Conservation (phyloP, 2,888 invertebrate species). For the Galeopsomyia nigrocyanea region DNA sequence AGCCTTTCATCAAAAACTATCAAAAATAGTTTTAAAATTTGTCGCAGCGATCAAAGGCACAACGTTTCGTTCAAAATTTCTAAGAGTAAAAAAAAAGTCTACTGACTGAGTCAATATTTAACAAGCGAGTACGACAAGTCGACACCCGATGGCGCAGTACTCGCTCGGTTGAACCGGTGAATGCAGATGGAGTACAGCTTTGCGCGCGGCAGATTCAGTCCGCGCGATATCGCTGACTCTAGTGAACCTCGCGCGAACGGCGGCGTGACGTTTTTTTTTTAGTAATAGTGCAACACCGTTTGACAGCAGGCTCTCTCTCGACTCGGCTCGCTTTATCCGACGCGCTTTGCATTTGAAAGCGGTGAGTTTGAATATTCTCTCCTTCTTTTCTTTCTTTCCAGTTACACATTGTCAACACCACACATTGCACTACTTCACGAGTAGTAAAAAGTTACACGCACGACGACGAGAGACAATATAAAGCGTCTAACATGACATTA, state of each 20-base stretch:
- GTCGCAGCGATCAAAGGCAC: too few relatives aligned
- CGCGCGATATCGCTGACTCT: slow-evolving; percentile 35
- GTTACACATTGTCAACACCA: background rate
- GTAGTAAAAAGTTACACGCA: too few relatives aligned
- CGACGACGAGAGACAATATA: too few relatives aligned
- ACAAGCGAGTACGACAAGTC: background rate
- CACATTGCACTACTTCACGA: too few relatives aligned
- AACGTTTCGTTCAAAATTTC: too few relatives aligned
- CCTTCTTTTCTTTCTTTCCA: background rate
- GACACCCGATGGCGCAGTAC: slow-evolving; percentile 20
- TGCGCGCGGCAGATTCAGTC: slow-evolving; percentile 25
- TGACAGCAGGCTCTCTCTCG: background rate
- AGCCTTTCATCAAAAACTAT: too few relatives aligned
- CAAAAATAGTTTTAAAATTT: too few relatives aligned
- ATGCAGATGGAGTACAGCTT: slow-evolving; percentile 8
- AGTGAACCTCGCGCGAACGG: background rate
- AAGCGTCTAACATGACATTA: too few relatives aligned
- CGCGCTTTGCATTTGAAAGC: background rate
- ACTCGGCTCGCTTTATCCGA: background rate
- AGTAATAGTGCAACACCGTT: background rate
- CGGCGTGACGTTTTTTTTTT: background rate
- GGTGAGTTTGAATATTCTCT: slow-evolving; percentile 18
- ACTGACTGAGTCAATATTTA: too few relatives aligned
- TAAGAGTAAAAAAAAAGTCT: too few relatives aligned
- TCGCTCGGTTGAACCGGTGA: slow-evolving; percentile 10